Evolutionary conservation across 2,113 vertebrate species (phyloP), one percentile per base, ranked within the genome.

Genomic region (Cinclus cinclus): DNA sequence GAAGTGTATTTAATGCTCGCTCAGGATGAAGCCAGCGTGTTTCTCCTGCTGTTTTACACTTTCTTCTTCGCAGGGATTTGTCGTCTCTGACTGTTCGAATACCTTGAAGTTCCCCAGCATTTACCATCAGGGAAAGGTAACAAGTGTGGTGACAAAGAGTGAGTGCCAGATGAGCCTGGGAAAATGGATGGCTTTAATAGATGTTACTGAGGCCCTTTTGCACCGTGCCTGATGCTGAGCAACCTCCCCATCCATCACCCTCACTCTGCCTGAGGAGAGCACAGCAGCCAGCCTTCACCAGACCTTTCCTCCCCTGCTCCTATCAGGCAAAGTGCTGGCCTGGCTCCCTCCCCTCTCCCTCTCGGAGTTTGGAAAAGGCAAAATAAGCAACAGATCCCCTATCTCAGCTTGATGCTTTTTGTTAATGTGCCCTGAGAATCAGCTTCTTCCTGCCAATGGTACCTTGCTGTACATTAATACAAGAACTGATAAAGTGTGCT

Each of bases 11-110:
- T 96, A 97, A 97, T 93, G 94, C 87, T 96, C 80, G 30, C 92
- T 87, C 93, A 81, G 86, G 96, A 88, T 96, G 95, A 60, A 96
- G 90, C 88, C 83, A 83, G 42, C 95, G 83, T 83, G 92, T 93
- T 96, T 90, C 95, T 94, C 95, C 96, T 82, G 94, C 95, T 96
- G 95, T 96, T 97, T 96, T 96, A 95, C 96, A 87, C 95, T 95
- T 93, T 78, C 92, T 89, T 82, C 95, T 87, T 93, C 4, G 73
- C n/a, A 23, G 93, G 94, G 83, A 96, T 96, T 89, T 96, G 95
- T 96, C 23, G 80, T 93, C 64, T 92, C 95, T 90, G 87, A 86
- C 92, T 97, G 96, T 64, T 96, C 88, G 49, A 90, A 94, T 89
- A 75, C 92, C 88, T 96, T 90, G 60, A 90, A 83, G 86, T 78